Evolutionary conservation across 2,888 invertebrate genomes (phyloP).

Genomic region (Polia nebulosa): DNA sequence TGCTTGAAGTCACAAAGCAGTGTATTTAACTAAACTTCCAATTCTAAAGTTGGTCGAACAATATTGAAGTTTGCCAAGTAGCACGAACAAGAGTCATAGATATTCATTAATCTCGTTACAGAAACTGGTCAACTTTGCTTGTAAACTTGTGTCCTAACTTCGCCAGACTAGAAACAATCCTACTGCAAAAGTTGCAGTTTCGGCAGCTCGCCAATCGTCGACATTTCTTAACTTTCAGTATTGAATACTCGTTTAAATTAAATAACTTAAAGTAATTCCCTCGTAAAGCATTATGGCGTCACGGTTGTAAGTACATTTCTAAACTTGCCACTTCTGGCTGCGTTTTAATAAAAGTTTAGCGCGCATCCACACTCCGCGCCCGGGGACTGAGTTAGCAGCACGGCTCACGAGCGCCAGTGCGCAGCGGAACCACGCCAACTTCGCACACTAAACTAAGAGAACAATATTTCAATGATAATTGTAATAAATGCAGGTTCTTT

Average conservation of each 20-base stretch:
- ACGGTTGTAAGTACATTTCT: slow-evolving; percentile 64
- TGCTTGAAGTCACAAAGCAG: slow-evolving; percentile 54
- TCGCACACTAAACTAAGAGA: slow-evolving; percentile 69
- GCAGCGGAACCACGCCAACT: slow-evolving; percentile 66
- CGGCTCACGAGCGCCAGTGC: slow-evolving; percentile 39
- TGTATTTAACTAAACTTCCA: slow-evolving; percentile 66
- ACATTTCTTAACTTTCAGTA: slow-evolving; percentile 30
- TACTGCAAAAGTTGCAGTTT: slow-evolving; percentile 65
- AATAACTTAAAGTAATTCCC: slow-evolving; percentile 26
- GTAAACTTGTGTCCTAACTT: slow-evolving; percentile 71
- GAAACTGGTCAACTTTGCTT: slow-evolving; percentile 76
- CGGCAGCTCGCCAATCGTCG: slow-evolving; percentile 60
- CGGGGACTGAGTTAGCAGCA: slow-evolving; percentile 63
- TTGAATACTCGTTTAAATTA: slow-evolving; percentile 47
- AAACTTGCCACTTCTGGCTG: slow-evolving; percentile 68
- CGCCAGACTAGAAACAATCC: slow-evolving; percentile 63
- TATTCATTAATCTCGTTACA: slow-evolving; percentile 80
- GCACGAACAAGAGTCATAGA: slow-evolving; percentile 78
- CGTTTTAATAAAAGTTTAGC: slow-evolving; percentile 77
- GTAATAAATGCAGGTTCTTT: slow-evolving; percentile 53
- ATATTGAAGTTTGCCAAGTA: slow-evolving; percentile 71
- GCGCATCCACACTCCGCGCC: slow-evolving; percentile 70
- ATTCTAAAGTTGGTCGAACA: slow-evolving; percentile 64
- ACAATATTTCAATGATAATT: slow-evolving; percentile 69
- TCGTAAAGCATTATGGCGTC: slow-evolving; percentile 44